phyloP scores from a whole-genome alignment of 2,797 vertebrate species.

The Varecia variegata region DNA sequence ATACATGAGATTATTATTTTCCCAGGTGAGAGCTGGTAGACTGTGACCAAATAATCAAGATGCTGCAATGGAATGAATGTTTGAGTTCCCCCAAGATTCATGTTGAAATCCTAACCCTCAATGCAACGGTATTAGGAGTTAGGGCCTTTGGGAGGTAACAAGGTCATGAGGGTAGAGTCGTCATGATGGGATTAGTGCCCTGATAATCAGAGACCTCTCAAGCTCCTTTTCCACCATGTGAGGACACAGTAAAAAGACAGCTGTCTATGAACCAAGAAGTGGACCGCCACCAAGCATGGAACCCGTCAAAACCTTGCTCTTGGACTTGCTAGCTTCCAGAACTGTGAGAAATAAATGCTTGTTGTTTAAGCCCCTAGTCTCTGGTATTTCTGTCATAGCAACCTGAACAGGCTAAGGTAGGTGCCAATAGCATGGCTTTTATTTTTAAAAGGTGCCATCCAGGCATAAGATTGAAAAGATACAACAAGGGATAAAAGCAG shows the following conservation, averaged over 20 bases:
- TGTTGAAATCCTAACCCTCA: not conserved
- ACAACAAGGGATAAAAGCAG: not conserved
- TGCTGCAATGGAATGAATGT: not conserved
- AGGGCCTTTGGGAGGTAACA: not conserved
- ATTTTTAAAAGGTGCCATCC: not conserved
- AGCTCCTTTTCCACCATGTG: not conserved
- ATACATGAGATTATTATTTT: not conserved
- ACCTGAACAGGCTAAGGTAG: not conserved
- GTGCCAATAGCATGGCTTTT: not conserved
- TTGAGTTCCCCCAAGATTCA: not conserved
- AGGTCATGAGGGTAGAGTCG: not conserved
- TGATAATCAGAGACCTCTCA: not conserved
- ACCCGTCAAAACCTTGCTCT: not conserved
- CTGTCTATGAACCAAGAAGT: not conserved
- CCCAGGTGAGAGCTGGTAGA: not conserved
- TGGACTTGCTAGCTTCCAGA: not conserved
- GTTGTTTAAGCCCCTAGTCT: not conserved
- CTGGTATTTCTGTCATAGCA: not conserved
- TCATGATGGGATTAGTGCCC: not conserved
- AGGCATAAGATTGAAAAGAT: not conserved
- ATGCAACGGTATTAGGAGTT: not conserved
- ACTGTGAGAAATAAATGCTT: not conserved
- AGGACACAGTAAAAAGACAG: not conserved
- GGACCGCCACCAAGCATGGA: not conserved
- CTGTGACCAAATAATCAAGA: not conserved